Evolutionary conservation across 2,797 vertebrate species (phyloP).

Genomic region (Pseudocheirus occidentalis): DNA sequence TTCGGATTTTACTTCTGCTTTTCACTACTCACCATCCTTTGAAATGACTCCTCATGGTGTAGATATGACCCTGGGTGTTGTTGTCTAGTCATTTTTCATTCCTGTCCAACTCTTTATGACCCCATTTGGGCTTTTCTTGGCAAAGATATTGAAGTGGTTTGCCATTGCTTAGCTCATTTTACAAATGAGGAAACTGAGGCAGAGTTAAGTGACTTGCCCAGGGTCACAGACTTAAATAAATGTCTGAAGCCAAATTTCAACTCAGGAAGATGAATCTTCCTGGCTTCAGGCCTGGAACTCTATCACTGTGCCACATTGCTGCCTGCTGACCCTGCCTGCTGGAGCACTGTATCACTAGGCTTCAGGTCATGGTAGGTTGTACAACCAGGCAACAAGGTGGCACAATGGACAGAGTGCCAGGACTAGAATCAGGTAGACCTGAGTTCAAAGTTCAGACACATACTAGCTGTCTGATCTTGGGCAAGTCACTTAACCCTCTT

Average conservation of each 20-base stretch:
- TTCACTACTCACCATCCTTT: neutral
- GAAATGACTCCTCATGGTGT: neutral
- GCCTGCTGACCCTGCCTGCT: neutral
- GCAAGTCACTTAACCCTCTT: neutral
- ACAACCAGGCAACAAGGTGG: neutral
- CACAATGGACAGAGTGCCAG: neutral
- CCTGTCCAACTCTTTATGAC: neutral
- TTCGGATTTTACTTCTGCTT: neutral
- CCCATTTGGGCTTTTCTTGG: neutral
- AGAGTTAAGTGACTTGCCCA: neutral
- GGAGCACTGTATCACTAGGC: neutral
- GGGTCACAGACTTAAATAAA: neutral
- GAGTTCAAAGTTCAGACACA: neutral
- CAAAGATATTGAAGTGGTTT: neutral
- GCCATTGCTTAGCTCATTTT: neutral
- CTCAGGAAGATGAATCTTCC: neutral
- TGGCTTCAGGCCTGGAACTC: neutral
- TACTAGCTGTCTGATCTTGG: neutral
- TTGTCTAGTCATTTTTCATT: neutral
- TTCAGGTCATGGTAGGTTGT: neutral
- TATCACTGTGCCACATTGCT: neutral
- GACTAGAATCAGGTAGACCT: neutral
- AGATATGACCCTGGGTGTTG: neutral
- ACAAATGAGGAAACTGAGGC: neutral
- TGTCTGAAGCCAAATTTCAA: neutral